phyloP scores from a whole-genome alignment of 2,888 invertebrate genomes.

The Eulithis prunata region DNA sequence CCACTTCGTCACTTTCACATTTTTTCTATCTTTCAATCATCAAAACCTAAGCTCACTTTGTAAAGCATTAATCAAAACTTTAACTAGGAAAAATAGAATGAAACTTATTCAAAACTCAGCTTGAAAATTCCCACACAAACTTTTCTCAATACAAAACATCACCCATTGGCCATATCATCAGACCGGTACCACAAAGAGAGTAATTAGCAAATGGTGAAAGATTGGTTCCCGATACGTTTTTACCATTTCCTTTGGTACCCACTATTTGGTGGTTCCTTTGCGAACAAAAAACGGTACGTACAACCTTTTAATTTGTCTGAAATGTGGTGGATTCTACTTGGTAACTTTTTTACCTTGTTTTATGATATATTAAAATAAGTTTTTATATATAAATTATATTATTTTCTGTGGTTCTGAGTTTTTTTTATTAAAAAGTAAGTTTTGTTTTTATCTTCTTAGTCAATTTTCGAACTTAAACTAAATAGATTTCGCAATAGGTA shows the following conservation, averaged over 20 bases:
- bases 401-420: no score
- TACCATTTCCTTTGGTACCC: slow-evolving; percentile 33
- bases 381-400: not conserved
- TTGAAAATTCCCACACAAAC: slow-evolving; percentile 1
- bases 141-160: slow-evolving; percentile 24
- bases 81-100: no score
- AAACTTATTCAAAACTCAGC: not conserved
- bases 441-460: no score
- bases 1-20: no score
- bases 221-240: slow-evolving; percentile 51
- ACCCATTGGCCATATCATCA: slow-evolving; percentile 7
- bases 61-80: no score
- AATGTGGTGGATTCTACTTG: slow-evolving; percentile 37
- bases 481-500: no score
- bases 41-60: no score
- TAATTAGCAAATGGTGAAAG: slow-evolving; percentile 78
- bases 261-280: slow-evolving; percentile 42
- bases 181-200: slow-evolving; percentile 35
- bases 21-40: no score
- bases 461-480: no score
- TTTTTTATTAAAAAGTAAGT: no score
- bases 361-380: slow-evolving; percentile 4
- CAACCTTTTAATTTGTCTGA: slow-evolving; percentile 41
- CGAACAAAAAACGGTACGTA: slow-evolving; percentile 32
- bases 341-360: slow-evolving; percentile 14